phyloP scores from a whole-genome alignment of 2,888 invertebrate genomes.

The Atrina japonica region DNA sequence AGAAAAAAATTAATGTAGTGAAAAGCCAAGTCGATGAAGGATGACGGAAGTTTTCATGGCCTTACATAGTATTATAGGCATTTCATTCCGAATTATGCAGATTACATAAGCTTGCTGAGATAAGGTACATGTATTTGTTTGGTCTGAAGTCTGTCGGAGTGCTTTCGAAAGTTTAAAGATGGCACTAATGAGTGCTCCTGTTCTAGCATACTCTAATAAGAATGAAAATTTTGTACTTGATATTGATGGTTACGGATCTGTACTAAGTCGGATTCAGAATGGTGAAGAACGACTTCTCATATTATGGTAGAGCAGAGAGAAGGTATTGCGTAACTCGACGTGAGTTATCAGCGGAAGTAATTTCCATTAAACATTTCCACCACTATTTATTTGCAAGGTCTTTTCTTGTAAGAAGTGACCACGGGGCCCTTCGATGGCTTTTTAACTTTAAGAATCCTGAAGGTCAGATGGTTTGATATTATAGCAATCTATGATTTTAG shows the following conservation, averaged over 20 bases:
- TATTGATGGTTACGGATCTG: slow-evolving; percentile 9
- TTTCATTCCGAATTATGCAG: slow-evolving; percentile 32
- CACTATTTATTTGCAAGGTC: too few species aligned
- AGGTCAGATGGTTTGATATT: too few species aligned
- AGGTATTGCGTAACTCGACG: too few species aligned
- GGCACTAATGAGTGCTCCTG: slow-evolving; percentile 12
- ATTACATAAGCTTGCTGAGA: slow-evolving; percentile 37
- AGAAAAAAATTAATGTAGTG: slow-evolving; percentile 27
- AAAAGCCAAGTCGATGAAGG: slow-evolving; percentile 32
- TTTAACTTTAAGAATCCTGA: too few species aligned
- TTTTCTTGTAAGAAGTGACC: slow-evolving; percentile 15
- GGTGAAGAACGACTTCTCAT: slow-evolving; percentile 20
- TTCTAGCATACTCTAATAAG: slow-evolving; percentile 10
- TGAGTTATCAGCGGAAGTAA: too few species aligned
- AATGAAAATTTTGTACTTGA: slow-evolving; percentile 15
- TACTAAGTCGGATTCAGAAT: background rate
- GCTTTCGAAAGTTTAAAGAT: slow-evolving; percentile 12
- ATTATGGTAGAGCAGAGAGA: slow-evolving; percentile 21
- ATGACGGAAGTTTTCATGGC: slow-evolving; percentile 36
- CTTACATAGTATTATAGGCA: slow-evolving; percentile 38
- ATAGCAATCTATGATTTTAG: too few species aligned
- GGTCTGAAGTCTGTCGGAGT: slow-evolving; percentile 26
- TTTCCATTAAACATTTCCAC: too few species aligned
- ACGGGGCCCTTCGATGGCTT: background rate
- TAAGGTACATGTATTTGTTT: slow-evolving; percentile 26